Conservation (phyloP, 2,113 vertebrate genomes). For the Pomatostomus ruficeps region DNA sequence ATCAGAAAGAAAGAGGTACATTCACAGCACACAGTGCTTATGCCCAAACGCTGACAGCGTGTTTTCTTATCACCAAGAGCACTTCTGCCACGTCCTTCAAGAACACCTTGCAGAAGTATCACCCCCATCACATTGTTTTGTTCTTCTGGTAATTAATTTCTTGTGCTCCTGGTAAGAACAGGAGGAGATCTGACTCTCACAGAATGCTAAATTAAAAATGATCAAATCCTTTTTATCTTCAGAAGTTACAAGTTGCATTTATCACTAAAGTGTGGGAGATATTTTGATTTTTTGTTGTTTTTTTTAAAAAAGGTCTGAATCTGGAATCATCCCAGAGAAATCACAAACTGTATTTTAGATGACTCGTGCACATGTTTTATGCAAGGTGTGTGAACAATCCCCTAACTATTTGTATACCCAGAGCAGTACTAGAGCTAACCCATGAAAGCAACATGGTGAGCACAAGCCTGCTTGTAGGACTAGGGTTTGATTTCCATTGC, state of each 20-base stretch:
- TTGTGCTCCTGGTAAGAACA: not conserved
- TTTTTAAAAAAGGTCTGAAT: not conserved
- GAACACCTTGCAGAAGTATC: not conserved
- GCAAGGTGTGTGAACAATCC: not conserved
- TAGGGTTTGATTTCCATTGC: not conserved
- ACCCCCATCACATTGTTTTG: not conserved
- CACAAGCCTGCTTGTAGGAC: not conserved
- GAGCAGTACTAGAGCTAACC: not conserved
- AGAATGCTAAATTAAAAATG: not conserved
- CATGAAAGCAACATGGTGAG: not conserved
- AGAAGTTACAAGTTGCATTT: not conserved
- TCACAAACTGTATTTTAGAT: not conserved
- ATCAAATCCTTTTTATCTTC: not conserved
- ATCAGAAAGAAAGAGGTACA: not conserved
- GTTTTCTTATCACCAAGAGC: not conserved
- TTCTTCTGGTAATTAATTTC: not conserved
- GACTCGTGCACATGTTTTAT: not conserved
- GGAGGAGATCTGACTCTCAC: not conserved
- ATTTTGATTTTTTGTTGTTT: not conserved
- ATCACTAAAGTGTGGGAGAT: not conserved
- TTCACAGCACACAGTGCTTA: fast-evolving
- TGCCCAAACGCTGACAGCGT: fast-evolving
- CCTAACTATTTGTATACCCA: not conserved
- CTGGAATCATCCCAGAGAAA: not conserved
- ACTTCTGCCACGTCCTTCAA: not conserved